phyloP scores from a whole-genome alignment of 2,797 vertebrate species.

The Bufotes viridis region DNA sequence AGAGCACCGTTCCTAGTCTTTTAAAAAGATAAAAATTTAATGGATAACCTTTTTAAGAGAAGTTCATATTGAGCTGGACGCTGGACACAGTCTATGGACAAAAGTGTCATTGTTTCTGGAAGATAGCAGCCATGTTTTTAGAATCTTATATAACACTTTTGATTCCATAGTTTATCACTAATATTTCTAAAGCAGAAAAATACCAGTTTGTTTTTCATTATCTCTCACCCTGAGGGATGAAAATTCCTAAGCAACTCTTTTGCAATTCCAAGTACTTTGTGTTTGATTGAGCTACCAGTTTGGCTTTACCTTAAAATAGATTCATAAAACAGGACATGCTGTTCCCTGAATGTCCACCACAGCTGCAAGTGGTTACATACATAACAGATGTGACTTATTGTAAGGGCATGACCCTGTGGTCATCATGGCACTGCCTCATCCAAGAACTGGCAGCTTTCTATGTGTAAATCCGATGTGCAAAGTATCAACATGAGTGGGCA shows the following conservation, averaged over 20 bases:
- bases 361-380: constrained; percentile 9
- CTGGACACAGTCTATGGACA: background rate
- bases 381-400: background rate
- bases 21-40: no score
- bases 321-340: constrained; percentile 11
- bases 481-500: background rate
- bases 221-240: constrained; percentile 4
- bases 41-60: background rate
- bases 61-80: background rate
- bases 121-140: background rate
- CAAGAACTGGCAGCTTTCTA: background rate
- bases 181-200: background rate
- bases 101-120: background rate
- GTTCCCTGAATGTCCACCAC: constrained; percentile 5
- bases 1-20: no score
- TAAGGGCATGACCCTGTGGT: constrained; percentile 10
- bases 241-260: constrained; percentile 38
- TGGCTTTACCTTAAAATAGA: constrained; percentile 17
- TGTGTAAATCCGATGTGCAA: background rate
- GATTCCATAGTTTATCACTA: background rate
- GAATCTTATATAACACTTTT: background rate
- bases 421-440: constrained; percentile 11
- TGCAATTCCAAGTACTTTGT: constrained; percentile 46
- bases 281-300: background rate
- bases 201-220: constrained; percentile 14